Evolutionary conservation across 1,140 invertebrate species (phyloP), one percentile per base, ranked within the genome.

Genomic region (Akabosia matsudoensis): DNA sequence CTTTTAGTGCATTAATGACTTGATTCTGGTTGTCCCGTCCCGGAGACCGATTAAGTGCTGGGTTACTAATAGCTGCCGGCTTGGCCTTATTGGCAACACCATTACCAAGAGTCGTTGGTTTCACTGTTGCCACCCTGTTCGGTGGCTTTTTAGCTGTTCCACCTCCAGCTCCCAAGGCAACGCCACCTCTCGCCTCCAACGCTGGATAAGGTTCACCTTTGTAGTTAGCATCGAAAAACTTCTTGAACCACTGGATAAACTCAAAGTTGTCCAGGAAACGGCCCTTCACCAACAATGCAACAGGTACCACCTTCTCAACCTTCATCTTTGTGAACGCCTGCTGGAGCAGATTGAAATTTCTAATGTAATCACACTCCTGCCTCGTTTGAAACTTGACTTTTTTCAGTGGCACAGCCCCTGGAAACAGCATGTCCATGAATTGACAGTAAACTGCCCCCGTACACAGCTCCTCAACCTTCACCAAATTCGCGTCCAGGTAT

Each of bases 181-280:
- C 87, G 73, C 91, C 91, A 79, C 90, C 90, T 76, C 97, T 89
- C 52, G 93, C 93, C 79, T 93, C 92, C 70, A 93, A 86, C 54
- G 95, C 92, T 85, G 98, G 93, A 86, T 99, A 99, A 75, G 95
- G 93, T 80, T 92, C 89, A 74, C 96, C 96, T 84, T 98, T 94
- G 87, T 97, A 99, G 88, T 99, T 99, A 67, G 97, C 96, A 89
- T 99, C 97, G 88, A 99, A 99, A 87, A 99, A 99, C 85, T 98
- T 98, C 89, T 99, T 99, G 88, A 99, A 99, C 97, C 97, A 99
- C 89, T 99, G 97, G 79, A 99, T 91, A 88, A 99, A 99, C 88
- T 99, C 97, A 90, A 99, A 99, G 88, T 99, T 99, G 88, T 99
- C 97, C 90, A 97, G 95, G 87, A 98, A 99, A 84, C 94, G 91